These are phyloP conservation scores for Cosmopolites sordidus DNA, from an alignment of 2,888 invertebrate species.

Conservation along the genomic window DNA sequence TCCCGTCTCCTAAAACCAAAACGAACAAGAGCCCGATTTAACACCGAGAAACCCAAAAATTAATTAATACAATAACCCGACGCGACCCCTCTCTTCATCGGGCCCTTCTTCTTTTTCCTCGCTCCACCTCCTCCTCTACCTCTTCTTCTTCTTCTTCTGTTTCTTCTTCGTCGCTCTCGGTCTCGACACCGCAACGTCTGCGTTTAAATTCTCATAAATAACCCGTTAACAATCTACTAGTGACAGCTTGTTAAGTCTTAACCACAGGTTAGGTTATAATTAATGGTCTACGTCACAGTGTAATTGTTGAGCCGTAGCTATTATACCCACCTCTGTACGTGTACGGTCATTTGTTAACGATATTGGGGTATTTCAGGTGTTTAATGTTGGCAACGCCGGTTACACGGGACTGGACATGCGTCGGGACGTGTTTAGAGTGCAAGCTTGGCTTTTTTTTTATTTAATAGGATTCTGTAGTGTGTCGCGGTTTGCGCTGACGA, in stretches of 20 bases:
- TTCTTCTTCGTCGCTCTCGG: neutral
- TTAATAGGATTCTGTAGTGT: no score
- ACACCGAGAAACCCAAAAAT: neutral
- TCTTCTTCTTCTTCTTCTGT: no score
- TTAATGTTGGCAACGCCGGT: conserved; percentile 39
- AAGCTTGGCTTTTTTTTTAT: conserved; percentile 8
- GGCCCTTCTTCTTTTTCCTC: neutral
- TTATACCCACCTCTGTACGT: conserved; percentile 45
- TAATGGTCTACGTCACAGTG: conserved; percentile 51
- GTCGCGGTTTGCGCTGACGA: no score
- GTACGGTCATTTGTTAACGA: conserved; percentile 45
- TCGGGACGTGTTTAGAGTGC: conserved; percentile 22
- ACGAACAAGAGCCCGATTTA: neutral
- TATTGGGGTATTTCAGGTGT: conserved; percentile 46
- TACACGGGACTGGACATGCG: conserved; percentile 18
- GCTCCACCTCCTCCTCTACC: neutral
- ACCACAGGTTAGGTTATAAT: conserved; percentile 54
- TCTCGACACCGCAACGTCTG: conserved; percentile 31
- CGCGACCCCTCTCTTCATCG: neutral
- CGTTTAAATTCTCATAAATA: conserved; percentile 54
- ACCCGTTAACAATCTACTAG: conserved; percentile 52
- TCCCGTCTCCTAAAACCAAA: neutral
- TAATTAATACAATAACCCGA: neutral
- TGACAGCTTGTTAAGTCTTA: conserved; percentile 54
- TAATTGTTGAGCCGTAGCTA: conserved; percentile 51